phyloP scores from a whole-genome alignment of 2,797 vertebrate species.

The Philypnodon macrostomus region DNA sequence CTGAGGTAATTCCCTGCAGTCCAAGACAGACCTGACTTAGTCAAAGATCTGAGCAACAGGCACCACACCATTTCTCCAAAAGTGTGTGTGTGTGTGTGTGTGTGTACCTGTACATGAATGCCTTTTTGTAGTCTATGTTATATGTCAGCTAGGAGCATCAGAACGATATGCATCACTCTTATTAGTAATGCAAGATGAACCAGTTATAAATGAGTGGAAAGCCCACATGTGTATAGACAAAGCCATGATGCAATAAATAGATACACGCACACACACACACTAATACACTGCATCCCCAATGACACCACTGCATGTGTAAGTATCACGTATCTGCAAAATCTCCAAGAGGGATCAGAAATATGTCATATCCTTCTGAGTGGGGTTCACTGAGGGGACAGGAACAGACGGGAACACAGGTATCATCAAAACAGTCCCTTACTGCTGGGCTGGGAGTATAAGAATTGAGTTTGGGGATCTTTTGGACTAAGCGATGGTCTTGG shows the following conservation, averaged over 20 bases:
- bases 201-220: constrained; percentile 12
- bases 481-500: constrained; percentile 12
- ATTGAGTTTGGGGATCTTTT: constrained; percentile 32
- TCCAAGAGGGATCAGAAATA: constrained; percentile 62
- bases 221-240: constrained; percentile 3
- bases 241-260: constrained; percentile 15
- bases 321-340: constrained; percentile 64
- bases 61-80: constrained; percentile 21
- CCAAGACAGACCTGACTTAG: constrained; percentile 51
- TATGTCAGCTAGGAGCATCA: not conserved
- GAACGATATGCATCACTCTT: constrained; percentile 9
- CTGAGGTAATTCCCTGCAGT: constrained; percentile 71
- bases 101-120: constrained; percentile 3
- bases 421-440: constrained; percentile 22
- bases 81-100: constrained; percentile 12
- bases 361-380: constrained; percentile 48
- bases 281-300: constrained; percentile 26
- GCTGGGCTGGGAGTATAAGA: constrained; percentile 21
- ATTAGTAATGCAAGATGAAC: constrained; percentile 2
- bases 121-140: constrained; percentile 10
- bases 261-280: not conserved
- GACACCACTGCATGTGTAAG: constrained; percentile 52
- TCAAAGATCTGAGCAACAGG: constrained; percentile 45
- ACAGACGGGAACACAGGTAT: constrained; percentile 11
- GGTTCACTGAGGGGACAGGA: constrained; percentile 41